phyloP scores from a whole-genome alignment of 2,888 invertebrate genomes.

The Eristalinus aeneus region DNA sequence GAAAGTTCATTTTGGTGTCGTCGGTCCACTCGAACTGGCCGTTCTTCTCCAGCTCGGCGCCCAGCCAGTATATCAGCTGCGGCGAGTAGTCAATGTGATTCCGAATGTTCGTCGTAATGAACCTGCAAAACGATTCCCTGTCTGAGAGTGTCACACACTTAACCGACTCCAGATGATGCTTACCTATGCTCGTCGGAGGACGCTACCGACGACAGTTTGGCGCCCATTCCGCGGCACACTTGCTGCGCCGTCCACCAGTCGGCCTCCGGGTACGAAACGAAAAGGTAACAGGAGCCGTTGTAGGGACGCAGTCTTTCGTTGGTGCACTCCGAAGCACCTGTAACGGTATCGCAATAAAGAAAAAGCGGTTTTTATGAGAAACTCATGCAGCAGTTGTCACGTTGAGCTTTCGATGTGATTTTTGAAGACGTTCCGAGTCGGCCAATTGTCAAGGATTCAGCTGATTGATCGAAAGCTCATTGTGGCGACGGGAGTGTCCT shows the following conservation, averaged over 20 bases:
- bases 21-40: constrained; percentile 85
- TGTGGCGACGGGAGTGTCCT: not conserved
- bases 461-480: constrained; percentile 7
- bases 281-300: constrained; percentile 88
- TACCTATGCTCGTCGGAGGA: constrained; percentile 85
- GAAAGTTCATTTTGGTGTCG: constrained; percentile 83
- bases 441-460: not conserved
- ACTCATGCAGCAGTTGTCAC: not conserved
- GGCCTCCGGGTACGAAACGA: constrained; percentile 89
- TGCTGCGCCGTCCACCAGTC: constrained; percentile 87
- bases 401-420: constrained; percentile 10
- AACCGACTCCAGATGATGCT: not conserved
- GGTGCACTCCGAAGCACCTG: constrained; percentile 86
- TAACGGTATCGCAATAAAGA: constrained; percentile 28
- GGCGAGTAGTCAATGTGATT: constrained; percentile 87
- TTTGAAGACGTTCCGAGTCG: not conserved
- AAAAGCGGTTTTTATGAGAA: not conserved
- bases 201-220: constrained; percentile 86
- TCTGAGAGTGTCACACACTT: not conserved
- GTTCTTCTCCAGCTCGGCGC: constrained; percentile 82
- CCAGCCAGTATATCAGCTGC: constrained; percentile 88
- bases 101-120: constrained; percentile 86
- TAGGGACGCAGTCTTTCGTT: constrained; percentile 86
- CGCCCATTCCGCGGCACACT: constrained; percentile 87
- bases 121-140: constrained; percentile 75